phyloP scores from a whole-genome alignment of 2,888 invertebrate genomes.

The Lordiphosa andalusiaca region DNA sequence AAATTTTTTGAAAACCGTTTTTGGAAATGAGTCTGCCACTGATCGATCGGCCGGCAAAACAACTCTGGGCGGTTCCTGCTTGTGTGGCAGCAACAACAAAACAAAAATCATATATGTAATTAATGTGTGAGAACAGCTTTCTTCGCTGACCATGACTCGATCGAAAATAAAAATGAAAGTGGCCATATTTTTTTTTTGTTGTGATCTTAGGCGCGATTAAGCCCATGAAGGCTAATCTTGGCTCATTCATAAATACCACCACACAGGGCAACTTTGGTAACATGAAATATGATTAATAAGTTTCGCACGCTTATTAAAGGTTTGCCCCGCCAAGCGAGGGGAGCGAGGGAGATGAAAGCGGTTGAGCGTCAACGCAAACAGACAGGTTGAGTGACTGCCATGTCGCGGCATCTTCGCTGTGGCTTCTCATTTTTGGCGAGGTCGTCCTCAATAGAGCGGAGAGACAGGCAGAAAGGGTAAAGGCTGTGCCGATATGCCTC shows the following conservation, averaged over 20 bases:
- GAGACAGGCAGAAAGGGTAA: slow-evolving; percentile 13
- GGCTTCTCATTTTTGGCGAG: slow-evolving; percentile 3
- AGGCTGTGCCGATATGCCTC: slow-evolving; percentile 6
- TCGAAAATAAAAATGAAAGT: slow-evolving; percentile 74
- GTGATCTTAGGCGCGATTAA: slow-evolving; percentile 68
- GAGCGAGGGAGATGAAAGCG: slow-evolving; percentile 42
- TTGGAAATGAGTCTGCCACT: neutral
- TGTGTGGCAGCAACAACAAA: slow-evolving; percentile 3
- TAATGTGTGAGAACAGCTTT: slow-evolving; percentile 69
- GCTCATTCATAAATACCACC: slow-evolving; percentile 66
- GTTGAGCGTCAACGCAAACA: slow-evolving; percentile 27
- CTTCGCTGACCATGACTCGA: slow-evolving; percentile 57
- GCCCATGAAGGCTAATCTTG: slow-evolving; percentile 60
- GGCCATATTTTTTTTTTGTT: slow-evolving; percentile 24
- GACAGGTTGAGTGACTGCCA: slow-evolving; percentile 51
- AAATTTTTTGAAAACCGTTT: slow-evolving; percentile 4
- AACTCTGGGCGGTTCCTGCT: neutral
- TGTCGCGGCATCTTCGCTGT: slow-evolving; percentile 22
- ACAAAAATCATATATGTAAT: slow-evolving; percentile 29
- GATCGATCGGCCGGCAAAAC: slow-evolving; percentile 14
- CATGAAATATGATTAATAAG: slow-evolving; percentile 67
- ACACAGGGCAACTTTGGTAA: slow-evolving; percentile 43
- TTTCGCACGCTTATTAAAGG: slow-evolving; percentile 67
- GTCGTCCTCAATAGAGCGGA: slow-evolving; percentile 8
- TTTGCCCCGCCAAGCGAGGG: slow-evolving; percentile 25